Conservation (phyloP, 2,113 vertebrate species). For the Pitta sordida region DNA sequence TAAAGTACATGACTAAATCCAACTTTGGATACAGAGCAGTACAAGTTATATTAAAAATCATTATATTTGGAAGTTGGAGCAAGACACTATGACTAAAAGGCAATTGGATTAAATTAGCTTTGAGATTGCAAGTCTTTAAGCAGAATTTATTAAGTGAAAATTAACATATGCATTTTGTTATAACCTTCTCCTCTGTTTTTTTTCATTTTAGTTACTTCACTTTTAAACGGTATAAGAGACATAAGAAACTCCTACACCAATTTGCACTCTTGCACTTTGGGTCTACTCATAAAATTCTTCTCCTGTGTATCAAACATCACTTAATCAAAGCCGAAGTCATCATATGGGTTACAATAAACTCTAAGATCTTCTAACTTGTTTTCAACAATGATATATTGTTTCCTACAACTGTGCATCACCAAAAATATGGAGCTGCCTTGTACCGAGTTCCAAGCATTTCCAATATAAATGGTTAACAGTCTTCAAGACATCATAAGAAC, state of each 20-base stretch:
- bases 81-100: conserved; percentile 69
- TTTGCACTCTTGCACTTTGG: conserved; percentile 1
- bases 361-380: conserved; percentile 59
- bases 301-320: conserved; percentile 22
- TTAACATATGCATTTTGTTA: conserved; percentile 69
- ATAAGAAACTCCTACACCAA: conserved; percentile 48
- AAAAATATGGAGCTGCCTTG: conserved; percentile 34
- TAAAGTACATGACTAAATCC: conserved; percentile 63
- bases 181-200: not conserved
- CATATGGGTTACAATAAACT: conserved; percentile 33
- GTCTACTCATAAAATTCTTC: conserved; percentile 13
- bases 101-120: conserved; percentile 70
- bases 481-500: conserved; percentile 23
- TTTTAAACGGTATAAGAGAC: conserved; percentile 15
- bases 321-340: conserved; percentile 57
- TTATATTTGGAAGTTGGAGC: conserved; percentile 68
- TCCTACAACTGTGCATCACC: conserved; percentile 31
- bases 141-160: conserved; percentile 64
- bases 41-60: conserved; percentile 72
- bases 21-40: conserved; percentile 59
- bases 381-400: conserved; percentile 51
- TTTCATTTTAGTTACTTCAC: conserved; percentile 34
- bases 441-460: not conserved
- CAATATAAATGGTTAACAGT: conserved; percentile 27
- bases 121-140: conserved; percentile 66